phyloP scores from a whole-genome alignment of 2,113 vertebrate genomes.

The Embiotoca jacksoni region DNA sequence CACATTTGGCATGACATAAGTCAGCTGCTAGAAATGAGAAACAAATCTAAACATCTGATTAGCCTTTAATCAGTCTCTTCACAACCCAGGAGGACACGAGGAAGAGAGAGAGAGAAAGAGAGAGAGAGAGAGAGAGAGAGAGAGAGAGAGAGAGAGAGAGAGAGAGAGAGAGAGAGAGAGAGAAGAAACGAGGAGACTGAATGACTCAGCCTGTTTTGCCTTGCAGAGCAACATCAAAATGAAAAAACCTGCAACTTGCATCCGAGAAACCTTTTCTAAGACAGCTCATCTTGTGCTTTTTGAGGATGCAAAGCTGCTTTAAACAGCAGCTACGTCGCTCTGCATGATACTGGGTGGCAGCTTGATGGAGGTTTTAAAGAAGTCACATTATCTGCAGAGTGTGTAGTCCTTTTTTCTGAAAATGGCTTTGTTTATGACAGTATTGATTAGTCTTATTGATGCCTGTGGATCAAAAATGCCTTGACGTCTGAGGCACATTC shows the following conservation, averaged over 20 bases:
- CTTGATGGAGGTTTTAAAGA: background rate
- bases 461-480: background rate
- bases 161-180: background rate
- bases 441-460: background rate
- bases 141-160: background rate
- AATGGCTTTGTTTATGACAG: background rate
- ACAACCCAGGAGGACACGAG: slow-evolving; percentile 10
- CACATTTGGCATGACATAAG: slow-evolving; percentile 34
- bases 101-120: background rate
- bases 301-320: slow-evolving; percentile 7
- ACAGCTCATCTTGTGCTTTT: background rate
- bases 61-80: slow-evolving; percentile 46
- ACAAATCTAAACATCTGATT: slow-evolving; percentile 65
- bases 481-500: background rate
- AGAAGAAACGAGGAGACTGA: background rate
- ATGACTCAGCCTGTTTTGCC: slow-evolving; percentile 11
- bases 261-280: slow-evolving; percentile 10
- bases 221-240: slow-evolving; percentile 2
- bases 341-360: background rate
- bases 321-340: background rate
- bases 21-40: slow-evolving; percentile 50
- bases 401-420: background rate
- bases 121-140: too few relatives aligned
- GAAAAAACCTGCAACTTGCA: slow-evolving; percentile 8
- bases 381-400: too few relatives aligned